Percentiles rank a stretch among this genome's conserved stretches.
phyloP scores from a whole-genome alignment of 2,113 vertebrate species.

The Pantherophis guttatus region DNA sequence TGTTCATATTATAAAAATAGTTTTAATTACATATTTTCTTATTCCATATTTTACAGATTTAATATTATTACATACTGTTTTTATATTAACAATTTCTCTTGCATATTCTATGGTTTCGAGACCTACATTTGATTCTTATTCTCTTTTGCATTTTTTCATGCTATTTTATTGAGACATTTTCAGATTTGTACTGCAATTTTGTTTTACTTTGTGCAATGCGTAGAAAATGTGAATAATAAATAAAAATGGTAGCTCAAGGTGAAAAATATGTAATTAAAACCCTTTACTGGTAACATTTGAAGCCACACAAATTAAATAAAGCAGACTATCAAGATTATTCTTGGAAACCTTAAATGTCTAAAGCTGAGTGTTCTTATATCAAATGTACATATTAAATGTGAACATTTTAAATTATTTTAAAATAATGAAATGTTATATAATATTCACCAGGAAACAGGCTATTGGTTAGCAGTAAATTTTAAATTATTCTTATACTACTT shows the following conservation, averaged over 20 bases:
- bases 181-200: not conserved
- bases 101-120: not conserved
- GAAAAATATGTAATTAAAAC: no score
- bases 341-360: not conserved
- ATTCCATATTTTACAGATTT: not conserved
- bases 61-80: not conserved
- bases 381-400: not conserved
- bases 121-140: not conserved
- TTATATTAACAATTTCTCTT: not conserved
- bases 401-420: not conserved
- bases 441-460: not conserved
- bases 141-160: not conserved
- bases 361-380: not conserved
- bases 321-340: not conserved
- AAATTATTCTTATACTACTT: not conserved
- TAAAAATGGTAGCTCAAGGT: not conserved
- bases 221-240: not conserved
- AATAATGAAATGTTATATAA: not conserved
- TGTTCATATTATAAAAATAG: not conserved
- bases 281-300: not conserved
- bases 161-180: not conserved
- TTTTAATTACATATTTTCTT: not conserved
- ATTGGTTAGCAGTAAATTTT: not conserved
- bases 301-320: not conserved
- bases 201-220: not conserved